Percentiles rank a stretch among this genome's conserved stretches.
phyloP scores from a whole-genome alignment of 2,797 vertebrate genomes.

The Oreonectes daqikongensis region DNA sequence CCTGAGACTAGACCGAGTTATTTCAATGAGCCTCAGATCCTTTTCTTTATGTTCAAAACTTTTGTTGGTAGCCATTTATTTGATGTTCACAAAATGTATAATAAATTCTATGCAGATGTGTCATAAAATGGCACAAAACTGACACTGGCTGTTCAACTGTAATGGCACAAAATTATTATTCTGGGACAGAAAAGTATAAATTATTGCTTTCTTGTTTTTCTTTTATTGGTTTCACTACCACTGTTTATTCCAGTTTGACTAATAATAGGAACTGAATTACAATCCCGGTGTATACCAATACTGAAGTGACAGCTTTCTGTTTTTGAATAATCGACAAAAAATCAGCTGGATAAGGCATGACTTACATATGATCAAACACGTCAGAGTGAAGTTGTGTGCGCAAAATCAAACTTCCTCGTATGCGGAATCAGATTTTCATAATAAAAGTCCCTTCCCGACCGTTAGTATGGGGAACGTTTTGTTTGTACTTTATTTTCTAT shows the following conservation, averaged over 20 bases:
- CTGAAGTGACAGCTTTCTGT: background rate
- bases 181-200: too few species aligned
- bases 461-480: too few species aligned
- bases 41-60: background rate
- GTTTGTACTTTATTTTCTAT: too few species aligned
- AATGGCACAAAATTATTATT: too few species aligned
- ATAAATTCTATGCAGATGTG: too few species aligned
- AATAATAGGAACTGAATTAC: background rate
- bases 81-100: too few species aligned
- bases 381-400: background rate
- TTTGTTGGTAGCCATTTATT: too few species aligned
- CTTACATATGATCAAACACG: background rate
- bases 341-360: background rate
- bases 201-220: background rate
- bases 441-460: conserved; percentile 4
- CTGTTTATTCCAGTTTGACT: background rate
- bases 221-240: background rate
- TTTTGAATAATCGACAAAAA: background rate
- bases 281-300: background rate
- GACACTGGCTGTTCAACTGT: too few species aligned
- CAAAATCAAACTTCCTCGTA: background rate
- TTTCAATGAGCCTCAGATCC: background rate
- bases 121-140: too few species aligned
- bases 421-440: background rate
- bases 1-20: background rate